These are phyloP conservation scores for Euglossa dilemma DNA, from an alignment of 1,140 invertebrate genomes.

Conservation along the genomic window DNA sequence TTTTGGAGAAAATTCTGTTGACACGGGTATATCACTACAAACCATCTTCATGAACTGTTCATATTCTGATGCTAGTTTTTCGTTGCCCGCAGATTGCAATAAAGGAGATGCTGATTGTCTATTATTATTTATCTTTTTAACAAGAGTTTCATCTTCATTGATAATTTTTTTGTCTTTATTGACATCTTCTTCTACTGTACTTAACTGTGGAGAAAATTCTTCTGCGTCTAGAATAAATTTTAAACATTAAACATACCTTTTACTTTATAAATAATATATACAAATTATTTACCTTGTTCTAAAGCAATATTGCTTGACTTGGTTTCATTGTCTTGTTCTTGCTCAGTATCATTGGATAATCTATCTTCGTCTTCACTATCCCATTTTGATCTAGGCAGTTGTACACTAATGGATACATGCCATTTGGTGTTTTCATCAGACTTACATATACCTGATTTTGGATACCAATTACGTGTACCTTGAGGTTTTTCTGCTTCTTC, in stretches of 20 bases:
- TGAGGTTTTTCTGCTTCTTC: constrained; percentile 11
- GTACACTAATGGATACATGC: constrained; percentile 61
- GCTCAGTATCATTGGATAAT: not conserved
- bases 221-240: constrained; percentile 40
- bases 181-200: constrained; percentile 18
- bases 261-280: not conserved
- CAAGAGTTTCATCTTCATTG: constrained; percentile 37
- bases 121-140: constrained; percentile 44
- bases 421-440: constrained; percentile 12
- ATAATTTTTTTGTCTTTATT: not conserved
- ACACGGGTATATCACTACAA: constrained; percentile 55
- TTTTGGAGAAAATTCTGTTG: constrained; percentile 38
- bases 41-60: constrained; percentile 82
- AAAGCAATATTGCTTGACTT: not conserved
- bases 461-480: constrained; percentile 60
- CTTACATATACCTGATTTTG: constrained; percentile 29
- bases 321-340: constrained; percentile 9
- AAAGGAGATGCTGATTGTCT: constrained; percentile 42
- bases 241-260: not conserved
- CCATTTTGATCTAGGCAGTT: constrained; percentile 79
- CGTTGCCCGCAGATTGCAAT: constrained; percentile 59
- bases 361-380: constrained; percentile 78
- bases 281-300: constrained; percentile 11
- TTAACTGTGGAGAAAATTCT: constrained; percentile 30
- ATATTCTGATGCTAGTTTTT: constrained; percentile 79